Percentiles rank a stretch among this genome's conserved stretches.
phyloP scores from a whole-genome alignment of 1,140 invertebrate species.

The Neodiprion lecontei region DNA sequence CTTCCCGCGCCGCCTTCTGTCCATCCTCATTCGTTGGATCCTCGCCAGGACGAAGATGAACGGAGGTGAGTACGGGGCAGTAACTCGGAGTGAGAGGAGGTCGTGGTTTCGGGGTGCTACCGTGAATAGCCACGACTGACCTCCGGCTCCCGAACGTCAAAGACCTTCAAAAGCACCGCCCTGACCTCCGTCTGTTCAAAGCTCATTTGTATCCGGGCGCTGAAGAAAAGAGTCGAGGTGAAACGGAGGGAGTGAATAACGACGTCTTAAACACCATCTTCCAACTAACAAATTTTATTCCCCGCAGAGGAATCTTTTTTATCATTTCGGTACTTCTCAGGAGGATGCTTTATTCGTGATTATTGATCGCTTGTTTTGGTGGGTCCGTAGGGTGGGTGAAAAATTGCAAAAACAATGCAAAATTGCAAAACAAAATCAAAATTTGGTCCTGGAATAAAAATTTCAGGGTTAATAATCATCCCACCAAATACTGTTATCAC shows the following conservation, averaged over 20 bases:
- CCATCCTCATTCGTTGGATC: conserved; percentile 44
- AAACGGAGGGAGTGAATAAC: background rate
- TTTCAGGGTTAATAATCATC: no score
- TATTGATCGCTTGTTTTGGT: background rate
- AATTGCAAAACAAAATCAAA: no score
- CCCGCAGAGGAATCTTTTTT: no score
- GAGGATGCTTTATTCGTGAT: background rate
- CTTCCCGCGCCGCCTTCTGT: conserved; percentile 42
- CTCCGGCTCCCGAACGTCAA: conserved; percentile 45
- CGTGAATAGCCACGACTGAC: conserved; percentile 49
- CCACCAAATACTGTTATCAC: no score
- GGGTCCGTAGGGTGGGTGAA: no score
- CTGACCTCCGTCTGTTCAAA: conserved; percentile 41
- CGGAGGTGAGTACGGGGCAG: background rate
- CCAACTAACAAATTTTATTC: background rate
- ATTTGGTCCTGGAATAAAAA: no score
- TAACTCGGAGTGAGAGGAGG: conserved; percentile 29
- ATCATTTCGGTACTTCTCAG: background rate
- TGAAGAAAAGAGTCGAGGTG: conserved; percentile 6
- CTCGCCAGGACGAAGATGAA: conserved; percentile 10
- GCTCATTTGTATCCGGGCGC: conserved; percentile 51
- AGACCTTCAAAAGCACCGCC: conserved; percentile 51
- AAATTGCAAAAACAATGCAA: no score
- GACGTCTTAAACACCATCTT: conserved; percentile 7
- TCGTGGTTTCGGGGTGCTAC: conserved; percentile 41